Base-by-base conservation (phyloP, 2,797 vertebrate species). In the Acropternis orthonyx region DNA sequence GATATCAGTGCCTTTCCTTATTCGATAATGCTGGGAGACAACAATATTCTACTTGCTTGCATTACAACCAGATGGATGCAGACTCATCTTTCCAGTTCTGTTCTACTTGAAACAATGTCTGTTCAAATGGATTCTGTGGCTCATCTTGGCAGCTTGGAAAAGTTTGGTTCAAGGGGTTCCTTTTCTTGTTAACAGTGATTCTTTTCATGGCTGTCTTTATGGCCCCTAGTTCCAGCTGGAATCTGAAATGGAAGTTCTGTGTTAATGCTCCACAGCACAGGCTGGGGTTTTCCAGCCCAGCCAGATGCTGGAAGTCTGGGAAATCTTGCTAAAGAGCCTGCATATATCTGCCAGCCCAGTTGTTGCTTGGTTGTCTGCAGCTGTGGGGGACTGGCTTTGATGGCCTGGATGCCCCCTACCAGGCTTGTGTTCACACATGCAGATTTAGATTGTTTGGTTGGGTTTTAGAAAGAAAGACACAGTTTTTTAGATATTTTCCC, bases 291-390 rank as follows among this genome's bases (percentile, higher is more conserved):
- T 92, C 71, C 84, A 86, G 58, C 54, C n/a, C 62, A 72, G 58
- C 4, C 58, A 94, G 69, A 90, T 81, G 80, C 71, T 92, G 71
- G 23, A 73, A 86, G 34, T 76, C 56, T 83, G 86, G 83, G 66
- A 93, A 92, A n/a, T 88, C 71, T 89, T 92, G 37, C 88, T 87
- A 39, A 95, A 86, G 44, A 88, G 14, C 36, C 55, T 74, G 22
- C 15, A 4, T 75, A 1, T 41, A n/a, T 73, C 44, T 92, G 85
- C 55, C 92, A 95, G 54, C 79, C 88, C 59, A 36, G 43, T 43
- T 76, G 28, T 41, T 58, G 17, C 69, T 88, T 59, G 62, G 66
- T n/a, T 88, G 72, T 77, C 68, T 71, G 15, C 81, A 89, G 58
- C 72, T 88, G 22, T 54, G 66, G 55, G 81, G 24, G 30, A 72